Conservation (phyloP, 2,113 vertebrate genomes). For the Marmota flaviventris region DNA sequence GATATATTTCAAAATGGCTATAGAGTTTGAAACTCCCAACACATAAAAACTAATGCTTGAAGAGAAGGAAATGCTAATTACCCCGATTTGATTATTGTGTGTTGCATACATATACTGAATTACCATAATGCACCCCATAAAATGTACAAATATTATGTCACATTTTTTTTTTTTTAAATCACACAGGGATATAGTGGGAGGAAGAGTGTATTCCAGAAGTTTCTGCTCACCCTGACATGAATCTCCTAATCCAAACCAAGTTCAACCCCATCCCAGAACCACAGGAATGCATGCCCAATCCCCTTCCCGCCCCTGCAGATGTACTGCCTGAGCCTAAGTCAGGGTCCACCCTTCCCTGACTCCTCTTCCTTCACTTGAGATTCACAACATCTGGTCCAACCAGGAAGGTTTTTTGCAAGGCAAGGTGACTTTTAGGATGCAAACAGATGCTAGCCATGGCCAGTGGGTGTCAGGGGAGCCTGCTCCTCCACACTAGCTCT, state of each 20-base stretch:
- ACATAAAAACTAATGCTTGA: not conserved
- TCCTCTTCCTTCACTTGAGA: not conserved
- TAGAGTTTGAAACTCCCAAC: not conserved
- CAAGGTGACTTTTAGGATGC: not conserved
- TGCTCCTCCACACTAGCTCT: not conserved
- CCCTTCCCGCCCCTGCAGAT: rapidly evolving
- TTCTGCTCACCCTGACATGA: not conserved
- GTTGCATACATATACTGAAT: not conserved
- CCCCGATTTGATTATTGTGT: not conserved
- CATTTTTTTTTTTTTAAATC: not conserved
- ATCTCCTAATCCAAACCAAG: not conserved
- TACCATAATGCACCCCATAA: not conserved
- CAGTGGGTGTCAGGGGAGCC: not conserved
- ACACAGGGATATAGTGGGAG: not conserved
- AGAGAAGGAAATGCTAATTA: not conserved
- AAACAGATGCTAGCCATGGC: no score
- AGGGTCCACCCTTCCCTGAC: not conserved
- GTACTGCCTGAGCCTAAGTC: no score
- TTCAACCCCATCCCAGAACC: not conserved
- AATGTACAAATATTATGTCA: not conserved
- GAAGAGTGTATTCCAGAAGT: not conserved
- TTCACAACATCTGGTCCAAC: not conserved
- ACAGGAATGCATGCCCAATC: not conserved
- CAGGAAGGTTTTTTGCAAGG: not conserved
- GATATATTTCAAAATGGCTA: not conserved